These are phyloP conservation scores for Shinisaurus crocodilurus DNA, from an alignment of 2,113 vertebrate genomes.

Conservation along the genomic window DNA sequence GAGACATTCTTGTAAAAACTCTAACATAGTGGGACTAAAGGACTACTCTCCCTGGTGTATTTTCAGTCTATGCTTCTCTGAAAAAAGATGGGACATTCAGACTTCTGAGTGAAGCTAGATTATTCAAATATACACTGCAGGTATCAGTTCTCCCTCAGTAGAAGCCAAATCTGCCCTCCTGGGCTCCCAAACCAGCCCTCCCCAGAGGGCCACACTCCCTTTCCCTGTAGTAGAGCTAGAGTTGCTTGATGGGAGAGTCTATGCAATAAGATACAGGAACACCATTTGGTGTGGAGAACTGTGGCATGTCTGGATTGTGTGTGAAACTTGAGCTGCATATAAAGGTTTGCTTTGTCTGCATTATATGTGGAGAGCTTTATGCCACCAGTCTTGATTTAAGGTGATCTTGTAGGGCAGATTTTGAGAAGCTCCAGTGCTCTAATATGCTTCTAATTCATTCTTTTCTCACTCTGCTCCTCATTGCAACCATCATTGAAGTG, in stretches of 20 bases:
- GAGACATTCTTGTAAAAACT: not conserved
- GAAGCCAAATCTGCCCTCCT: not conserved
- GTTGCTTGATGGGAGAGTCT: not conserved
- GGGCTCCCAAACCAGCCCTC: too few species aligned
- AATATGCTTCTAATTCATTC: not conserved
- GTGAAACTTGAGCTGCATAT: not conserved
- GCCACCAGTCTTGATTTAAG: not conserved
- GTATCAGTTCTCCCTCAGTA: not conserved
- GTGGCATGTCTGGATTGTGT: not conserved
- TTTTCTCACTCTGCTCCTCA: not conserved
- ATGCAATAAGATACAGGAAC: not conserved
- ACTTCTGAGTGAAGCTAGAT: not conserved
- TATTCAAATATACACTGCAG: not conserved
- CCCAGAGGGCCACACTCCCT: too few species aligned
- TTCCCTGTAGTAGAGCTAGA: not conserved
- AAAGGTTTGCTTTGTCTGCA: not conserved
- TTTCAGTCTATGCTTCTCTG: not conserved
- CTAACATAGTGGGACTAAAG: not conserved
- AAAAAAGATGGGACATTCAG: not conserved
- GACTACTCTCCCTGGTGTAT: not conserved
- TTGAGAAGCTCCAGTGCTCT: not conserved
- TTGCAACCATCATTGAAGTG: not conserved
- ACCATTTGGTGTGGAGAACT: not conserved
- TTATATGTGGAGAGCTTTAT: not conserved
- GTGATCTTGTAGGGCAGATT: not conserved